A percentile compares a stretch with the other conserved stretches of the same genome.
Evolutionary conservation across 2,113 vertebrate species (phyloP).

Genomic region (Artemisiospiza belli): DNA sequence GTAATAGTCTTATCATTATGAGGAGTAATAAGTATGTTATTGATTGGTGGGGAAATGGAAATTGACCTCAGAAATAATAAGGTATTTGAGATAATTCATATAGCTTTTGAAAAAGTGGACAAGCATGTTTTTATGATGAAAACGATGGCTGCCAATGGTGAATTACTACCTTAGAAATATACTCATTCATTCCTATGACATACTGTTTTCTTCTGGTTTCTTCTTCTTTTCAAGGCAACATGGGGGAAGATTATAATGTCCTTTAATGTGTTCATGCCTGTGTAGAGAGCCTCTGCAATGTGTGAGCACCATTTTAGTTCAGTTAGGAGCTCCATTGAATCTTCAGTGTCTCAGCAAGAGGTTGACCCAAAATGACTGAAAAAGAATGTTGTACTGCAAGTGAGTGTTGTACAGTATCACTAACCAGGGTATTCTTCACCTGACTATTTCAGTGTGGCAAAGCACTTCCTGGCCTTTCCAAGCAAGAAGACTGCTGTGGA

Average conservation of each 20-base stretch:
- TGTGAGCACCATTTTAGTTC: neutral
- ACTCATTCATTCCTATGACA: neutral
- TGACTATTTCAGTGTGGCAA: conserved; percentile 90
- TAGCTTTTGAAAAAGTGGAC: neutral
- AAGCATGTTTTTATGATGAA: neutral
- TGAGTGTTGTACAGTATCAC: neutral
- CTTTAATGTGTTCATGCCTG: neutral
- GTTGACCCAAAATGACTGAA: neutral
- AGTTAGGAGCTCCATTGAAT: neutral
- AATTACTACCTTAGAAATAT: neutral
- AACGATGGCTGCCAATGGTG: neutral
- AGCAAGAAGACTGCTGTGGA: conserved; percentile 97
- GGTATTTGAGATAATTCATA: neutral
- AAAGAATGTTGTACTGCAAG: neutral
- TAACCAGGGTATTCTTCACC: conserved; percentile 62
- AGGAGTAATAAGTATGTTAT: neutral
- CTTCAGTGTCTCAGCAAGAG: neutral
- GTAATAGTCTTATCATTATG: neutral
- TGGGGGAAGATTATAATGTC: neutral
- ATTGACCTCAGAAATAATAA: neutral
- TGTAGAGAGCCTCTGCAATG: neutral
- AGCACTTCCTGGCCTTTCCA: conserved; percentile 93
- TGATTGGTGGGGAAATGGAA: neutral
- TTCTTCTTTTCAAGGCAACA: neutral
- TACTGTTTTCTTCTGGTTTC: neutral